These are phyloP conservation scores for Rhaphigaster nebulosa DNA, from an alignment of 2,888 invertebrate species.

Conservation along the genomic window DNA sequence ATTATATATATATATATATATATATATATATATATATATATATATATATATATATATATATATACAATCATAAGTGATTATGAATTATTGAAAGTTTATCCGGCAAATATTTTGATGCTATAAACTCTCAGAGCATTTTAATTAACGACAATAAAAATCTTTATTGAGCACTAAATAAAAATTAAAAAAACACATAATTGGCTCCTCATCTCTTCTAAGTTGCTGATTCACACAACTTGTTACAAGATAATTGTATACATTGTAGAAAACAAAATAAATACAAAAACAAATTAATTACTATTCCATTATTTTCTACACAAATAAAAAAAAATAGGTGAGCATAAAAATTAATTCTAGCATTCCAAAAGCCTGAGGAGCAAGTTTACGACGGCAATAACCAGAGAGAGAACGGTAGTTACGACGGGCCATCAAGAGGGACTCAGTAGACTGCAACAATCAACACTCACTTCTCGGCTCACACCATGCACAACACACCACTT, in stretches of 20 bases:
- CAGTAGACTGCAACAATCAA: neutral
- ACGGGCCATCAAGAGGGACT: neutral
- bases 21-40: no score
- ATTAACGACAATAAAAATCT: neutral
- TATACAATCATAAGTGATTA: no score
- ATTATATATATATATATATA: no score
- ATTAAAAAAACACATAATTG: neutral
- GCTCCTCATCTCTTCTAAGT: neutral
- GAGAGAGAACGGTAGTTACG: neutral
- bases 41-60: no score
- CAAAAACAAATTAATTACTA: neutral
- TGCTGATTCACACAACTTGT: neutral
- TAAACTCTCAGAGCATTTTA: neutral
- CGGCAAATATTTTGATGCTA: neutral
- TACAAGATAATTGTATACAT: neutral
- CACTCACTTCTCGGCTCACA: neutral
- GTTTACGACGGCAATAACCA: conserved; percentile 1
- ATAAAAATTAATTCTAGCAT: neutral
- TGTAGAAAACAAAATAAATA: neutral
- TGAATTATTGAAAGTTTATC: neutral
- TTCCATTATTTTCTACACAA: neutral
- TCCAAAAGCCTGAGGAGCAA: neutral
- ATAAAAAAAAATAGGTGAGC: neutral
- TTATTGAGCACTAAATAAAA: neutral
- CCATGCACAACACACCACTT: neutral